A percentile compares a stretch with the other conserved stretches of the same genome.
Evolutionary conservation across 2,888 invertebrate species (phyloP).

Genomic region (Ennomos quercinarius): DNA sequence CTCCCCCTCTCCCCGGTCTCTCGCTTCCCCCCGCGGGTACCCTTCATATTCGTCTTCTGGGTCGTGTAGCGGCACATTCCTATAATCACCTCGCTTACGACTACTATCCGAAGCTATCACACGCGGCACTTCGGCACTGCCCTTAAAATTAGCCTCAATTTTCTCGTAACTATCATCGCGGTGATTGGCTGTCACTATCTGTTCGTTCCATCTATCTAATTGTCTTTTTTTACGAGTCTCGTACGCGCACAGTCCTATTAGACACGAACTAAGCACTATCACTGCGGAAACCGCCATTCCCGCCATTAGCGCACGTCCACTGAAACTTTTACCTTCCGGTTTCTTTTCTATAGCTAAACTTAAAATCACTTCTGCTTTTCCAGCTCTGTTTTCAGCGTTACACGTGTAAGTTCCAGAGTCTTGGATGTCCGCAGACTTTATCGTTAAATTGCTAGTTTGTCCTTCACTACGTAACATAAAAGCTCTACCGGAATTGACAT

Average conservation of each 20-base stretch:
- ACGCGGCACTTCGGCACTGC: slow-evolving; percentile 67
- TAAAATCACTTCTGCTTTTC: slow-evolving; percentile 90
- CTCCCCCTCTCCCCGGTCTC: slow-evolving; percentile 60
- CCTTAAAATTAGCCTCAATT: slow-evolving; percentile 89
- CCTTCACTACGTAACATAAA: slow-evolving; percentile 88
- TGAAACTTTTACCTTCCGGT: slow-evolving; percentile 85
- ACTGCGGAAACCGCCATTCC: slow-evolving; percentile 89
- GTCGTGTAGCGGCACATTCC: slow-evolving; percentile 90
- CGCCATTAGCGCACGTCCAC: slow-evolving; percentile 86
- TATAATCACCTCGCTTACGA: slow-evolving; percentile 88
- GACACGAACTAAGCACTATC: slow-evolving; percentile 88
- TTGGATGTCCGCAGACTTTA: slow-evolving; percentile 89
- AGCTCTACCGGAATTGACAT: slow-evolving; percentile 83
- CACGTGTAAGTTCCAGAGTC: slow-evolving; percentile 92
- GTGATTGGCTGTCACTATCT: slow-evolving; percentile 77
- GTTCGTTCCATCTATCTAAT: slow-evolving; percentile 81
- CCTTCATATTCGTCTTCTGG: slow-evolving; percentile 87
- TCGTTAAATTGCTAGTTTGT: slow-evolving; percentile 90
- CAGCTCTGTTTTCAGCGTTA: slow-evolving; percentile 92
- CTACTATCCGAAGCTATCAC: slow-evolving; percentile 65
- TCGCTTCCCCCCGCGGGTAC: slow-evolving; percentile 64
- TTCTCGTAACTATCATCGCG: slow-evolving; percentile 90
- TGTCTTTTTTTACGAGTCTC: slow-evolving; percentile 87
- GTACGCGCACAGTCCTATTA: slow-evolving; percentile 88
- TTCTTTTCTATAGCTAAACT: slow-evolving; percentile 89